phyloP scores from a whole-genome alignment of 2,888 invertebrate genomes.

The Aplocera efformata region DNA sequence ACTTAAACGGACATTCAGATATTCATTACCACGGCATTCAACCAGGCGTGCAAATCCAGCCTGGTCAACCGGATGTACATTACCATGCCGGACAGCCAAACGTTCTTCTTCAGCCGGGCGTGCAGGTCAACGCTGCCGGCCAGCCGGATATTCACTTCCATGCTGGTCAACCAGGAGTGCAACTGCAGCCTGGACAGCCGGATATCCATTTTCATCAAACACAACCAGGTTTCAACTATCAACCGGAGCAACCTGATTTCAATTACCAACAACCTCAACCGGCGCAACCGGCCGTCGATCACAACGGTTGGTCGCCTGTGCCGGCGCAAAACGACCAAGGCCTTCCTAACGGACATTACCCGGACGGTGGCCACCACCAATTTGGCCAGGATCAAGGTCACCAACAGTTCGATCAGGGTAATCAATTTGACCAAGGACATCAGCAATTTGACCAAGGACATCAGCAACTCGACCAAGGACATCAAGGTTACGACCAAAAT shows the following conservation, averaged over 20 bases:
- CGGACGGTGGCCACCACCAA: conserved; percentile 47
- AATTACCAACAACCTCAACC: conserved; percentile 37
- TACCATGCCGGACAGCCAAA: conserved; percentile 25
- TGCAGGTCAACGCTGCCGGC: conserved; percentile 7
- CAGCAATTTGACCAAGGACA: conserved; percentile 54
- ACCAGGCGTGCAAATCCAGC: conserved; percentile 17
- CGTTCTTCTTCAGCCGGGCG: conserved; percentile 18
- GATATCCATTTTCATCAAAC: conserved; percentile 19
- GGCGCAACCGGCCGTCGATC: conserved; percentile 47
- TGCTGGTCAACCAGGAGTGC: conserved; percentile 24
- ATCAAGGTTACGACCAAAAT: conserved; percentile 66
- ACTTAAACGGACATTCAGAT: conserved; percentile 22
- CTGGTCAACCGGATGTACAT: conserved; percentile 21
- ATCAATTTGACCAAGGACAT: conserved; percentile 49
- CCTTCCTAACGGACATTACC: conserved; percentile 38
- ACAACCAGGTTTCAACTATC: conserved; percentile 23
- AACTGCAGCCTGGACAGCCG: conserved; percentile 19
- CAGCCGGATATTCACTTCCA: conserved; percentile 16
- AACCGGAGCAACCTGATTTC: conserved; percentile 18
- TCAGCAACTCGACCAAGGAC: conserved; percentile 43
- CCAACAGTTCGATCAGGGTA: conserved; percentile 52
- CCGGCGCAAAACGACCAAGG: conserved; percentile 47
- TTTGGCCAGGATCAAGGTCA: conserved; percentile 60
- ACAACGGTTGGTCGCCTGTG: conserved; percentile 71
- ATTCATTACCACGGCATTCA: conserved; percentile 18